A percentile compares a stretch with the other conserved stretches of the same genome.
Evolutionary conservation across 35 echinoderm and acorn worm genomes (phyloP).

Genomic region (Lytechinus variegatus): DNA sequence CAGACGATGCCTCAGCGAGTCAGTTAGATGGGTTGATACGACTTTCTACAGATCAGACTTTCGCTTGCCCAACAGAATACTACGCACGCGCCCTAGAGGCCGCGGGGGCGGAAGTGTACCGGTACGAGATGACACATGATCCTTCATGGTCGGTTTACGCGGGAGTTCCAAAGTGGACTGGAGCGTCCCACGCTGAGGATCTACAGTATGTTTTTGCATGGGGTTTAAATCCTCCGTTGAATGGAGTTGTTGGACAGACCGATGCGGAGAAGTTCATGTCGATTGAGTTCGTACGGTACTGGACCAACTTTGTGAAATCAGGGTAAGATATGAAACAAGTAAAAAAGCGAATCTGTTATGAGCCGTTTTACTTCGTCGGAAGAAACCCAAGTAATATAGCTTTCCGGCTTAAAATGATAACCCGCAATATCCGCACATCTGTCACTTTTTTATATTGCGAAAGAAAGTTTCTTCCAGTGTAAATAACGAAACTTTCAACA

Average conservation of each 20-base stretch:
- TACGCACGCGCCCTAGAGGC: slow-evolving; percentile 46
- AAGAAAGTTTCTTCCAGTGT: too few species aligned
- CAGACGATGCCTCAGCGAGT: slow-evolving; percentile 65
- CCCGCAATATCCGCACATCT: too few species aligned
- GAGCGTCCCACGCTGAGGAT: slow-evolving; percentile 78
- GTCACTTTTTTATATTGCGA: too few species aligned
- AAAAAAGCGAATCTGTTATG: background rate
- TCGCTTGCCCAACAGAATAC: slow-evolving; percentile 74
- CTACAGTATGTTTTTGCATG: slow-evolving; percentile 78
- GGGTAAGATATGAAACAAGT: slow-evolving; percentile 66
- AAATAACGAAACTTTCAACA: too few species aligned
- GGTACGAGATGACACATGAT: slow-evolving; percentile 80
- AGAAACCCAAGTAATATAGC: too few species aligned
- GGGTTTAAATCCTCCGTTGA: background rate
- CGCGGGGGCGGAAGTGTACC: slow-evolving; percentile 58
- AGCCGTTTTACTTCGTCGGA: too few species aligned
- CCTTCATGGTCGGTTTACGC: slow-evolving; percentile 54
- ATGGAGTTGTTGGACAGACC: background rate
- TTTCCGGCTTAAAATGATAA: too few species aligned
- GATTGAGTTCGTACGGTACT: slow-evolving; percentile 73
- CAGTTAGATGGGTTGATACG: slow-evolving; percentile 62
- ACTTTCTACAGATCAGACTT: slow-evolving; percentile 70
- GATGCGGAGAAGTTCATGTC: slow-evolving; percentile 71
- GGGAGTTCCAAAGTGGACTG: background rate
- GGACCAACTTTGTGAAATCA: slow-evolving; percentile 89